Evolutionary conservation across 2,797 vertebrate species (phyloP).

Genomic region (Danionella dracula): DNA sequence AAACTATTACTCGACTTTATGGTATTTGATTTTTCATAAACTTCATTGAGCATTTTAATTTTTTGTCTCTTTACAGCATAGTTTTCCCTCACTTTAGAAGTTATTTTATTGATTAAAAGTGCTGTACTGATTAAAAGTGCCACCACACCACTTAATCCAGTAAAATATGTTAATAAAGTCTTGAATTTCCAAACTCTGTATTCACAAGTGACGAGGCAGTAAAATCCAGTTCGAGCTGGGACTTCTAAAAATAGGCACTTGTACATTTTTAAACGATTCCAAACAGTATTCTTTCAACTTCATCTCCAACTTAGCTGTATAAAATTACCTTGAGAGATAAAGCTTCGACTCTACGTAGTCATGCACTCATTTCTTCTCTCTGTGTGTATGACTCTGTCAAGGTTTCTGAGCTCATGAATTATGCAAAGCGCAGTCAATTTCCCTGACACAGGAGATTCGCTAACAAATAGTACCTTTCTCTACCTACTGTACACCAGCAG

Average conservation of each 20-base stretch:
- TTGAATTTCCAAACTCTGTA: neutral
- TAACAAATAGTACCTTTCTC: too few relatives aligned
- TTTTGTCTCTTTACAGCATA: too few relatives aligned
- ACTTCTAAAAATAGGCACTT: neutral
- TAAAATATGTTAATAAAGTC: too few relatives aligned
- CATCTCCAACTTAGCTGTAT: neutral
- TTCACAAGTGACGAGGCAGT: neutral
- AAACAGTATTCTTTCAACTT: too few relatives aligned
- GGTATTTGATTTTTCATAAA: too few relatives aligned
- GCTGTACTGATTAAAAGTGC: too few relatives aligned
- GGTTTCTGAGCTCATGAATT: slow-evolving; percentile 31
- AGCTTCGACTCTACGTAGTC: neutral
- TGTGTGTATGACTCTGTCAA: neutral
- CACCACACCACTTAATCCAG: too few relatives aligned
- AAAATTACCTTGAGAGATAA: slow-evolving; percentile 1
- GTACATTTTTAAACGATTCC: neutral
- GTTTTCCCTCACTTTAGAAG: too few relatives aligned
- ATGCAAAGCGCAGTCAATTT: slow-evolving; percentile 31
- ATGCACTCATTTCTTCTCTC: neutral
- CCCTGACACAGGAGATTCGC: slow-evolving; percentile 31
- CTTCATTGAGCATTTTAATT: too few relatives aligned
- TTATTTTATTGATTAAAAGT: too few relatives aligned
- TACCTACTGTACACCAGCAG: neutral
- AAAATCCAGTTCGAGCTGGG: neutral
- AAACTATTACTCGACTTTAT: too few relatives aligned